These are phyloP conservation scores for Sphecodes monilicornis DNA, from an alignment of 2,888 invertebrate genomes.

Conservation along the genomic window DNA sequence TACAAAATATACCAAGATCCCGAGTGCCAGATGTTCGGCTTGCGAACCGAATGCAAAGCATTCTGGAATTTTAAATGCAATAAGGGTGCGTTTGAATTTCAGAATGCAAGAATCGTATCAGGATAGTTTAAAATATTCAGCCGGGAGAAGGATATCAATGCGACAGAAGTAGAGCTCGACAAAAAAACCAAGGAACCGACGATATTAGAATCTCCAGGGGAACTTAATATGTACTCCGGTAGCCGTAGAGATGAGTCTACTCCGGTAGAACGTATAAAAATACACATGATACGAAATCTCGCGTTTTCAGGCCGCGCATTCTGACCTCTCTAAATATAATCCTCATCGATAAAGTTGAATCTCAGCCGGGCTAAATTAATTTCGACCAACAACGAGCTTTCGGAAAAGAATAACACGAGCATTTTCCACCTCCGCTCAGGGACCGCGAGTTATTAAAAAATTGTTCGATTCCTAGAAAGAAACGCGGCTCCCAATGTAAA, in stretches of 20 bases:
- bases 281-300: constrained; percentile 49
- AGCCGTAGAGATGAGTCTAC: constrained; percentile 32
- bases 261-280: constrained; percentile 49
- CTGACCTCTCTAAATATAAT: constrained; percentile 61
- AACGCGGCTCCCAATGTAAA: background rate
- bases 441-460: background rate
- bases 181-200: background rate
- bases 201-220: constrained; percentile 22
- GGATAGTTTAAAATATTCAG: background rate
- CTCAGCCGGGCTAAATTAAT: constrained; percentile 46
- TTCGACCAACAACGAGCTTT: background rate
- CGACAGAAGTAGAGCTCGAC: background rate
- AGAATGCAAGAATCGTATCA: background rate
- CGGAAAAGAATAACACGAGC: background rate
- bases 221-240: constrained; percentile 29
- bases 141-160: background rate
- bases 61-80: background rate
- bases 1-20: background rate
- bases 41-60: background rate
- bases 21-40: background rate
- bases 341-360: constrained; percentile 48
- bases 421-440: background rate
- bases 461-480: background rate
- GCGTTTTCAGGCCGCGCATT: constrained; percentile 39
- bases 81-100: background rate